Percentiles rank a stretch among this genome's conserved stretches.
phyloP scores from a whole-genome alignment of 2,888 invertebrate species.

The Diplazon laetatorius region DNA sequence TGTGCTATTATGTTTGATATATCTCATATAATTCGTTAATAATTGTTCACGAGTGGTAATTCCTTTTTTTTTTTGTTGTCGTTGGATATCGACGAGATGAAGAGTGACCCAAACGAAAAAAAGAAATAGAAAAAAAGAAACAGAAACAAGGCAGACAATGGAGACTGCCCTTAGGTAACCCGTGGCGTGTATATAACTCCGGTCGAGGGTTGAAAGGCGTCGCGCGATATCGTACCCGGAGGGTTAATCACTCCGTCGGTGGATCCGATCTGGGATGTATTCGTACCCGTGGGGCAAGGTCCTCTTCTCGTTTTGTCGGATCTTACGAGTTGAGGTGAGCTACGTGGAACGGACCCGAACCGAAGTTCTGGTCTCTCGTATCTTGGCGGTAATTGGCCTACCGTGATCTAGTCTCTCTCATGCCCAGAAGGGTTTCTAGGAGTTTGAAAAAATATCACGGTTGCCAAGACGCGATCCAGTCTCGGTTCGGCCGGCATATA shows the following conservation, averaged over 20 bases:
- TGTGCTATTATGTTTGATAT: too few relatives aligned
- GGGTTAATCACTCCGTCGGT: slow-evolving; percentile 73
- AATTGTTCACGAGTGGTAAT: too few relatives aligned
- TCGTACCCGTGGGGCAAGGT: slow-evolving; percentile 57
- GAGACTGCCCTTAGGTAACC: slow-evolving; percentile 5
- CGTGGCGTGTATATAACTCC: slow-evolving; percentile 9
- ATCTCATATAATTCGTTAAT: too few relatives aligned
- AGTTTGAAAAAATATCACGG: slow-evolving; percentile 68
- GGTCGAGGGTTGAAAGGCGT: slow-evolving; percentile 50
- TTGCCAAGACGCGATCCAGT: slow-evolving; percentile 71
- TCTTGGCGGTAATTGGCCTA: slow-evolving; percentile 76
- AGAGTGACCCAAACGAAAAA: background rate
- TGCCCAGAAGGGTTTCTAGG: slow-evolving; percentile 80
- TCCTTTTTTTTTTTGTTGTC: too few relatives aligned
- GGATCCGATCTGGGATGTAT: slow-evolving; percentile 48
- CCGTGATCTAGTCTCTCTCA: slow-evolving; percentile 71
- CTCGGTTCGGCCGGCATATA: slow-evolving; percentile 66
- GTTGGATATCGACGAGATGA: too few relatives aligned
- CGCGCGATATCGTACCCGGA: slow-evolving; percentile 63
- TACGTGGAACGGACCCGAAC: background rate
- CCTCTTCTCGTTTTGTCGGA: slow-evolving; percentile 36
- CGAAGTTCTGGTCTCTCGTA: slow-evolving; percentile 38
- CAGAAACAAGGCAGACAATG: slow-evolving; percentile 20
- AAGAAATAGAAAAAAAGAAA: slow-evolving; percentile 13
- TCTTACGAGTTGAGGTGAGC: too few relatives aligned